A percentile compares a stretch with the other conserved stretches of the same genome.
Evolutionary conservation across 2,797 vertebrate species (phyloP).

Genomic region (Coregonus ussuriensis): DNA sequence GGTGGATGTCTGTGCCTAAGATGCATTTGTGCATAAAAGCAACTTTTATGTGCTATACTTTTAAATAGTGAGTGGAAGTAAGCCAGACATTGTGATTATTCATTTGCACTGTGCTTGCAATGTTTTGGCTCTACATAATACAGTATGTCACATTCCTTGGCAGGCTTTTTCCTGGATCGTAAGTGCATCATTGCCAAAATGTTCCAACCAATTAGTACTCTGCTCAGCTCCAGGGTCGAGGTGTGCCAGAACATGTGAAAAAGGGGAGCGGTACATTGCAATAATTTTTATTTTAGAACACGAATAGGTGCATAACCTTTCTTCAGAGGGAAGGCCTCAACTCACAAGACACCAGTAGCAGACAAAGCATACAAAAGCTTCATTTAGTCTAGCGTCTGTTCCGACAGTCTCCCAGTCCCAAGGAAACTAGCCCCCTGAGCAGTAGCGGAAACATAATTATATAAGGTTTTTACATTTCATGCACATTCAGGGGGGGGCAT

Average conservation of each 20-base stretch:
- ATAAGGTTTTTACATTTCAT: not conserved
- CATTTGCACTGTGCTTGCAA: not conserved
- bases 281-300: not conserved
- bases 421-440: not conserved
- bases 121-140: not conserved
- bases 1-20: not conserved
- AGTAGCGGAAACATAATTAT: not conserved
- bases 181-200: conserved; percentile 1
- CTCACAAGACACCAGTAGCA: not conserved
- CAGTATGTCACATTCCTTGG: not conserved
- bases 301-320: not conserved
- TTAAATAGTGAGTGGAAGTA: not conserved
- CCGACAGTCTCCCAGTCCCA: not conserved
- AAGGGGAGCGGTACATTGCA: not conserved
- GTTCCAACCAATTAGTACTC: not conserved
- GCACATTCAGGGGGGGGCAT: not conserved
- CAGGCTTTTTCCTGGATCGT: not conserved
- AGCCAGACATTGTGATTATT: not conserved
- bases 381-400: not conserved
- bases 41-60: not conserved
- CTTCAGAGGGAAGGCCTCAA: not conserved
- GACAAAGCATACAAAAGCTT: not conserved
- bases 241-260: not conserved
- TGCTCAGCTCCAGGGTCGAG: not conserved
- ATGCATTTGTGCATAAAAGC: not conserved